These are phyloP conservation scores for Tachina fera DNA, from an alignment of 2,888 invertebrate species.

Conservation along the genomic window DNA sequence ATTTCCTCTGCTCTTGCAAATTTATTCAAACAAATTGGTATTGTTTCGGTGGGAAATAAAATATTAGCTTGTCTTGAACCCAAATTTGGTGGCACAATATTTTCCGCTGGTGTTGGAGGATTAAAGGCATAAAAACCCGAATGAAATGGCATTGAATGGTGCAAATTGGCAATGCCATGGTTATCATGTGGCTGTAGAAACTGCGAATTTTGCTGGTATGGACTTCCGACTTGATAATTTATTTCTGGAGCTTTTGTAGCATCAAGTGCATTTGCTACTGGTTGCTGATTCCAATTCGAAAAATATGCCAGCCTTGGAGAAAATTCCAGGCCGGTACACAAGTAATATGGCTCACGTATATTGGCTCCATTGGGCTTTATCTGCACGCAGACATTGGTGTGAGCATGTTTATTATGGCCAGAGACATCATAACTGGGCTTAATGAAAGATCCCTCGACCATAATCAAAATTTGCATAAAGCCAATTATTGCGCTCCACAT, in stretches of 20 bases:
- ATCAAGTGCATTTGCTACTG: not conserved
- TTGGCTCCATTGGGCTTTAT: slow-evolving; percentile 41
- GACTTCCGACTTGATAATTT: slow-evolving; percentile 5
- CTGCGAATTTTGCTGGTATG: not conserved
- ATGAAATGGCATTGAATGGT: not conserved
- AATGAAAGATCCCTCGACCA: not conserved
- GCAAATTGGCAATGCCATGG: not conserved
- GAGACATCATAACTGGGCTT: not conserved
- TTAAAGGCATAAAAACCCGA: not conserved
- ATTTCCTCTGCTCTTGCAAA: not conserved
- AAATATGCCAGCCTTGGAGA: not conserved
- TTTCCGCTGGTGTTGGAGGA: not conserved
- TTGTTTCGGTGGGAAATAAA: not conserved
- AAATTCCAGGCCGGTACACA: slow-evolving; percentile 45
- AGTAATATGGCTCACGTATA: slow-evolving; percentile 43
- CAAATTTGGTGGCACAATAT: no score
- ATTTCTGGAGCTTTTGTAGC: not conserved
- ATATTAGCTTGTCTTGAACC: not conserved
- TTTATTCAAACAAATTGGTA: not conserved
- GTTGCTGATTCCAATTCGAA: not conserved
- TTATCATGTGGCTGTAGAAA: not conserved
- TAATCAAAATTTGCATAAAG: not conserved
- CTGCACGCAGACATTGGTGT: slow-evolving; percentile 38
- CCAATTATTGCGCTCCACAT: slow-evolving; percentile 2
- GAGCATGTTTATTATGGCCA: not conserved